Evolutionary conservation across 1,140 invertebrate species (phyloP).

Genomic region (Drosophila aff.): DNA sequence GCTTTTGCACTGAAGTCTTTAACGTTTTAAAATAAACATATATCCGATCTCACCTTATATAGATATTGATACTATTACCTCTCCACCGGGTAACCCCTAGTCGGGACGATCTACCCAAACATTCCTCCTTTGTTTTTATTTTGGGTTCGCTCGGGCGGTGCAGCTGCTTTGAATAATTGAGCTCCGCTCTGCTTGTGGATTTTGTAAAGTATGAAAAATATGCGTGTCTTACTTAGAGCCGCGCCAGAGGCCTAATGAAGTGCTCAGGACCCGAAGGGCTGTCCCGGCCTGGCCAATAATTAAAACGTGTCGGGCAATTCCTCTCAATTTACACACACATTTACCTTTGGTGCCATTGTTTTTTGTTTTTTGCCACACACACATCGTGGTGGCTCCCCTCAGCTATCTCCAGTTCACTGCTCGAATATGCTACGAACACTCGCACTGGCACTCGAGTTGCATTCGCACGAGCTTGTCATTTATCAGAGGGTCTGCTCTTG

Average conservation of each 20-base stretch:
- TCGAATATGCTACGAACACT: slow-evolving; percentile 1
- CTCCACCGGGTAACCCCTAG: neutral
- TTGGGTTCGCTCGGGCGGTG: slow-evolving; percentile 10
- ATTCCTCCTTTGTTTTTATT: slow-evolving; percentile 14
- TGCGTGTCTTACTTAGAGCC: slow-evolving; percentile 58
- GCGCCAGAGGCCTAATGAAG: slow-evolving; percentile 57
- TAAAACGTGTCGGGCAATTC: slow-evolving; percentile 43
- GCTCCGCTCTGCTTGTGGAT: slow-evolving; percentile 54
- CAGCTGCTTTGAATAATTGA: slow-evolving; percentile 75
- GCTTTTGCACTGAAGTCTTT: neutral
- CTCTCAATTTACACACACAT: slow-evolving; percentile 38
- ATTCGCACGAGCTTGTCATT: slow-evolving; percentile 61
- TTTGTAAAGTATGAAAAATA: slow-evolving; percentile 80
- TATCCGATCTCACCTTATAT: neutral
- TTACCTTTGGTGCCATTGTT: slow-evolving; percentile 8
- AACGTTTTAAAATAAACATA: neutral
- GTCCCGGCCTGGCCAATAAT: slow-evolving; percentile 19
- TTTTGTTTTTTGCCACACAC: slow-evolving; percentile 7
- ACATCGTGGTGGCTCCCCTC: slow-evolving; percentile 17
- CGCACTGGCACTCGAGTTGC: slow-evolving; percentile 17
- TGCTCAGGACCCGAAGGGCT: slow-evolving; percentile 19
- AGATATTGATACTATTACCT: too few species aligned
- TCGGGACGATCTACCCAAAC: neutral
- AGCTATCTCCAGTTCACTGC: slow-evolving; percentile 14
- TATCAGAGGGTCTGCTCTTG: slow-evolving; percentile 54